Evolutionary conservation across 2,113 vertebrate genomes (phyloP).

Genomic region (Phalacrocorax aristotelis): DNA sequence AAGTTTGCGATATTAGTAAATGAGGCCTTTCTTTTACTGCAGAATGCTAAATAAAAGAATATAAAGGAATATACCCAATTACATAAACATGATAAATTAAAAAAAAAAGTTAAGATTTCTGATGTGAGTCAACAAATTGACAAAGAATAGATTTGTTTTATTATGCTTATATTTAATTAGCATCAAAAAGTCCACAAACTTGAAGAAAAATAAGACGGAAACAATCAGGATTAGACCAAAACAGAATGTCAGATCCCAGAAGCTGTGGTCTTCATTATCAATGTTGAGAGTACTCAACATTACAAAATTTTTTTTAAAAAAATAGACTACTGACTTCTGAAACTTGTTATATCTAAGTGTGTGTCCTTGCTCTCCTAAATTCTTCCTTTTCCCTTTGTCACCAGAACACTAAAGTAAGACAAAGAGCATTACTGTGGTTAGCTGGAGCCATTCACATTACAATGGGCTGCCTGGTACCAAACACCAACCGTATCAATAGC

Average conservation of each 20-base stretch:
- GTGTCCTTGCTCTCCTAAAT: neutral
- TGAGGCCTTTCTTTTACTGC: neutral
- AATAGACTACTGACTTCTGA: neutral
- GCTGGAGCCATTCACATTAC: neutral
- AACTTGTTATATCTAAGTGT: neutral
- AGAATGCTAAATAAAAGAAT: neutral
- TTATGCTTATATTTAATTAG: neutral
- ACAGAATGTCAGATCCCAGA: neutral
- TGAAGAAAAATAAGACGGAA: neutral
- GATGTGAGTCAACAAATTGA: neutral
- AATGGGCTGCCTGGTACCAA: neutral
- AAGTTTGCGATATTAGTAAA: neutral
- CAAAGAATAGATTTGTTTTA: neutral
- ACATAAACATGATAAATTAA: neutral
- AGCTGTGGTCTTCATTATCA: neutral
- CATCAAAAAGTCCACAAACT: neutral
- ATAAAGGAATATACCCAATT: neutral
- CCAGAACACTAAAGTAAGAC: neutral
- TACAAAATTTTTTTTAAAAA: neutral
- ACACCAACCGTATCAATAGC: neutral
- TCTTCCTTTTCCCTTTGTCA: neutral
- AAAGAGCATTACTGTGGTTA: neutral
- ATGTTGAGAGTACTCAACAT: neutral
- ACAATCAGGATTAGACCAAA: neutral
- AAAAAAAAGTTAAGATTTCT: neutral